Percentiles rank a stretch among this genome's conserved stretches.
Evolutionary conservation across 1,140 invertebrate genomes (phyloP).

Genomic region (Calliopsis andreniformis): DNA sequence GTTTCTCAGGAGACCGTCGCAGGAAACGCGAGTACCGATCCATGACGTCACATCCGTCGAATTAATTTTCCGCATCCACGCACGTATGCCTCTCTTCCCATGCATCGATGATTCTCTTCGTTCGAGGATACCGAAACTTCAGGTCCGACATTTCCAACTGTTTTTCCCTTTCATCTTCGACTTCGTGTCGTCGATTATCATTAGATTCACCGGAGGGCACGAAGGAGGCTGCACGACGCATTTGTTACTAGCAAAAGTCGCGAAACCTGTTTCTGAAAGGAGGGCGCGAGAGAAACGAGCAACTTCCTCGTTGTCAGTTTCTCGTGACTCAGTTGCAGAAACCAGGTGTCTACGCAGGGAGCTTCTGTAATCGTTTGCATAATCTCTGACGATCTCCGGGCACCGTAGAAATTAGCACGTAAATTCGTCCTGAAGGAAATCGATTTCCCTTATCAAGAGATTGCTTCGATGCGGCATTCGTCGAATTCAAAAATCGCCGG

Average conservation of each 20-base stretch:
- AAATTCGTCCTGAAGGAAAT: no score
- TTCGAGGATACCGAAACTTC: neutral
- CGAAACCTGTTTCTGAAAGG: conserved; percentile 42
- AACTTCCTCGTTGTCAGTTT: conserved; percentile 47
- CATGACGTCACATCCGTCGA: conserved; percentile 66
- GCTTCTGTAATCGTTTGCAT: conserved; percentile 34
- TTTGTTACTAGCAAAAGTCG: conserved; percentile 20
- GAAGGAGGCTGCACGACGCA: neutral
- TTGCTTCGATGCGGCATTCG: neutral
- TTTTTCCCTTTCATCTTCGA: neutral
- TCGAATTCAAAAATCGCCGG: neutral
- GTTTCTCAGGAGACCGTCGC: conserved; percentile 41
- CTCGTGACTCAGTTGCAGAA: conserved; percentile 41
- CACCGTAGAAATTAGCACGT: no score
- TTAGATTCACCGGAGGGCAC: neutral
- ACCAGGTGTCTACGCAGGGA: conserved; percentile 13
- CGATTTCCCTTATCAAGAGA: no score
- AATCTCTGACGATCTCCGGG: conserved; percentile 34
- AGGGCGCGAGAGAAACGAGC: conserved; percentile 18
- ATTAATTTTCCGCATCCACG: conserved; percentile 62
- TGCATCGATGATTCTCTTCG: conserved; percentile 6
- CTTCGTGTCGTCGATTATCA: neutral
- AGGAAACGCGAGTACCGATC: conserved; percentile 61
- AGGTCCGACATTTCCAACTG: neutral
- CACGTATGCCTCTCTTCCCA: conserved; percentile 28